These are phyloP conservation scores for Sapajus apella DNA, from an alignment of 2,113 vertebrate species.

Conservation along the genomic window DNA sequence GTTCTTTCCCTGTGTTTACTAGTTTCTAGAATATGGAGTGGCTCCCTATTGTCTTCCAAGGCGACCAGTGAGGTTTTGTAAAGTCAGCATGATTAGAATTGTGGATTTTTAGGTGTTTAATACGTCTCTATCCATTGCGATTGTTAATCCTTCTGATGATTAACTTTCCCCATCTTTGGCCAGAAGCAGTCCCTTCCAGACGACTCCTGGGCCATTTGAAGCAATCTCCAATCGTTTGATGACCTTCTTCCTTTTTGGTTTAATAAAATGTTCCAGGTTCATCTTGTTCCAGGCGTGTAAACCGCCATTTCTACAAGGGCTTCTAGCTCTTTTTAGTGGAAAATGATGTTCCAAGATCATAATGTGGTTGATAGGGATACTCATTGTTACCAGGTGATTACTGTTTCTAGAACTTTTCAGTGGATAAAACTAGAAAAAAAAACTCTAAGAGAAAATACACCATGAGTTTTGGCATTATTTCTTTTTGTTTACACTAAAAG, in stretches of 20 bases:
- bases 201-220: not conserved
- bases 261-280: not conserved
- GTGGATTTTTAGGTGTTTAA: not conserved
- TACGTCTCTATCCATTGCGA: not conserved
- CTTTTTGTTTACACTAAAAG: not conserved
- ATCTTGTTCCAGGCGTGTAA: not conserved
- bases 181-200: not conserved
- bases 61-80: not conserved
- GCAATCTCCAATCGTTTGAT: not conserved
- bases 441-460: not conserved
- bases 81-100: not conserved
- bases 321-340: not conserved
- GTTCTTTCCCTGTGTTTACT: not conserved
- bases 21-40: not conserved
- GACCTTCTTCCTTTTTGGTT: not conserved
- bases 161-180: not conserved
- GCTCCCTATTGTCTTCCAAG: not conserved
- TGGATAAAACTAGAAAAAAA: not conserved
- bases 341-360: not conserved
- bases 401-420: not conserved
- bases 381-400: not conserved
- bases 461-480: not conserved
- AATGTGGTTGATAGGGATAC: not conserved
- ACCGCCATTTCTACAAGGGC: not conserved
- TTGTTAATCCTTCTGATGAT: not conserved